A percentile compares a stretch with the other conserved stretches of the same genome.
phyloP scores from a whole-genome alignment of 2,113 vertebrate species.

The Odocoileus virginianus region DNA sequence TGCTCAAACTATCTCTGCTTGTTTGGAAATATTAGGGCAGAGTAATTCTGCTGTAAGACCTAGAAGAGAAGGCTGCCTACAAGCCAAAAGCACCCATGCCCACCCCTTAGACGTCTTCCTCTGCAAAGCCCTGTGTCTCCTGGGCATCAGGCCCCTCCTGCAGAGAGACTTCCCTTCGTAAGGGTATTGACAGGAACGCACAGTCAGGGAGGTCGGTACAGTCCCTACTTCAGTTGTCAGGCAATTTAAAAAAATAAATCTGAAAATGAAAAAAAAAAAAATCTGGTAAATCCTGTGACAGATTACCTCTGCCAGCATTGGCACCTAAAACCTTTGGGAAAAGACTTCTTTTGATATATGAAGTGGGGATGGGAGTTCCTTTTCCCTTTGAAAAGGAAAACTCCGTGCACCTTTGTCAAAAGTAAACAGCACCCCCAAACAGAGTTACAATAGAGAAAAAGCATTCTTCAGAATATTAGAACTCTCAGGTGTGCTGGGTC shows the following conservation, averaged over 20 bases:
- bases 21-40: background rate
- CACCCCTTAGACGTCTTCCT: background rate
- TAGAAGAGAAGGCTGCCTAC: background rate
- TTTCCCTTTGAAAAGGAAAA: background rate
- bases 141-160: background rate
- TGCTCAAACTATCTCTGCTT: background rate
- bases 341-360: background rate
- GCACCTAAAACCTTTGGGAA: background rate
- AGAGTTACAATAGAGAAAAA: background rate
- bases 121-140: background rate
- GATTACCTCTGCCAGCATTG: background rate
- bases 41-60: background rate
- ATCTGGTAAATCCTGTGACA: background rate
- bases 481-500: background rate
- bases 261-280: background rate
- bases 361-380: background rate
- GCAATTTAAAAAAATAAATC: background rate
- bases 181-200: background rate
- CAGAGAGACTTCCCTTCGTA: background rate
- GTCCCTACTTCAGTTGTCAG: background rate
- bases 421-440: background rate
- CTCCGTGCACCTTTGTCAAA: background rate
- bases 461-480: background rate
- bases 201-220: background rate
- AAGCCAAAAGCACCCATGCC: background rate